A percentile compares a stretch with the other conserved stretches of the same genome.
phyloP scores from a whole-genome alignment of 2,888 invertebrate genomes.

The Aphrophora alni region DNA sequence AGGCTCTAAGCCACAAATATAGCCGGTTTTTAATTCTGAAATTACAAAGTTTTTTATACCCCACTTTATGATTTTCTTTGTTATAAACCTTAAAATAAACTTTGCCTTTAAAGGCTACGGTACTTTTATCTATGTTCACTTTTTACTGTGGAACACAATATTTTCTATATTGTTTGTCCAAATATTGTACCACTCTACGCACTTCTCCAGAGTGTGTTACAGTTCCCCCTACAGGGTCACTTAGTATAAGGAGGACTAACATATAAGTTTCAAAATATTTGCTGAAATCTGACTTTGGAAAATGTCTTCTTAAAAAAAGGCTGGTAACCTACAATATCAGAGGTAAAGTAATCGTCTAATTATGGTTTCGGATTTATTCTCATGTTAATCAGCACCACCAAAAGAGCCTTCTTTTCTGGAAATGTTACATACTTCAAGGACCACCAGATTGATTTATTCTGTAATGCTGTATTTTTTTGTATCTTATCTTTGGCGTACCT shows the following conservation, averaged over 20 bases:
- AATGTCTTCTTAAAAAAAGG: constrained; percentile 14
- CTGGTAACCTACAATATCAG: not conserved
- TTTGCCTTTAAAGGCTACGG: no score
- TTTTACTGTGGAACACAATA: constrained; percentile 10
- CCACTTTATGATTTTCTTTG: no score
- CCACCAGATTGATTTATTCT: constrained; percentile 9
- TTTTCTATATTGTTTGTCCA: not conserved
- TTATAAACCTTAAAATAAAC: constrained; percentile 22
- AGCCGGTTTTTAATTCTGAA: constrained; percentile 12
- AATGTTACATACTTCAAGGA: constrained; percentile 1
- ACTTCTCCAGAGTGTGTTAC: constrained; percentile 10
- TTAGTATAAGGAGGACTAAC: no score
- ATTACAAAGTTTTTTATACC: constrained; percentile 14
- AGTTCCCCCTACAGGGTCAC: constrained; percentile 7
- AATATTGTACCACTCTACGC: constrained; percentile 19
- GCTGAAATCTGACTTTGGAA: no score
- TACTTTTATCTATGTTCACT: no score
- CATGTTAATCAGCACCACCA: no score
- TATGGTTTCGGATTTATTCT: no score
- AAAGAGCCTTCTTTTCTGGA: constrained; percentile 7
- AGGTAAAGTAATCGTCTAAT: not conserved
- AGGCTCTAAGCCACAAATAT: constrained; percentile 23
- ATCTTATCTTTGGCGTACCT: not conserved
- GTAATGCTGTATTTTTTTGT: not conserved
- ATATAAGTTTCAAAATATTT: constrained; percentile 26